A percentile compares a stretch with the other conserved stretches of the same genome.
phyloP scores from a whole-genome alignment of 2,888 invertebrate species.

The Gastrophysa polygoni region DNA sequence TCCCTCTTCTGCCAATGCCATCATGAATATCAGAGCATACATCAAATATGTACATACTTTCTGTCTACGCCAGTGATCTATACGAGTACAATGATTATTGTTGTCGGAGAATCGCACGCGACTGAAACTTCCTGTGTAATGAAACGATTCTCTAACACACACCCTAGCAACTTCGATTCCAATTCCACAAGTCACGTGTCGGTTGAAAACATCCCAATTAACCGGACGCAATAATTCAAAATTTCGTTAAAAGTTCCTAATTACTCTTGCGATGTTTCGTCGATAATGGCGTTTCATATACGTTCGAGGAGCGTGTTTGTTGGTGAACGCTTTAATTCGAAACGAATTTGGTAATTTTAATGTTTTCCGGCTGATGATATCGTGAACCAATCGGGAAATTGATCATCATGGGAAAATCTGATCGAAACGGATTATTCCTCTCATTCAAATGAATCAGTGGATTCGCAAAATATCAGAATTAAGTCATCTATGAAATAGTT shows the following conservation, averaged over 20 bases:
- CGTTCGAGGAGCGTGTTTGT: slow-evolving; percentile 23
- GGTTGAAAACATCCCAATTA: slow-evolving; percentile 32
- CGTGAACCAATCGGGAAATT: slow-evolving; percentile 8
- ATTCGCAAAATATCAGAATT: too few species aligned
- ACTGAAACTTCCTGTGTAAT: slow-evolving; percentile 14
- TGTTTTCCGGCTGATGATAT: slow-evolving; percentile 27
- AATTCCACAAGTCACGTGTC: slow-evolving; percentile 45
- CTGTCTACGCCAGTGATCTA: slow-evolving; percentile 1
- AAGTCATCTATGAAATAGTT: too few species aligned
- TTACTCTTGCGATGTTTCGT: slow-evolving; percentile 49
- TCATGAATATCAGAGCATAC: too few species aligned
- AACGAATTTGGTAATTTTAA: slow-evolving; percentile 33
- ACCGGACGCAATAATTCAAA: slow-evolving; percentile 48
- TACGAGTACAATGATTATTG: neutral
- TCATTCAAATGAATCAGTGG: too few species aligned
- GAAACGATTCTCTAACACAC: slow-evolving; percentile 4
- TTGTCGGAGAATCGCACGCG: slow-evolving; percentile 10
- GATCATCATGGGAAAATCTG: slow-evolving; percentile 13
- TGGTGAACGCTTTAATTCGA: slow-evolving; percentile 33
- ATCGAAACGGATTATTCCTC: neutral
- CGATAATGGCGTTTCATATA: slow-evolving; percentile 38
- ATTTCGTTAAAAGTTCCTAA: slow-evolving; percentile 46
- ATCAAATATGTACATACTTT: too few species aligned
- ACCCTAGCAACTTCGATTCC: slow-evolving; percentile 23
- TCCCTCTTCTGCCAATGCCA: too few species aligned